phyloP scores from a whole-genome alignment of 2,888 invertebrate genomes.

The Apoda limacodes region DNA sequence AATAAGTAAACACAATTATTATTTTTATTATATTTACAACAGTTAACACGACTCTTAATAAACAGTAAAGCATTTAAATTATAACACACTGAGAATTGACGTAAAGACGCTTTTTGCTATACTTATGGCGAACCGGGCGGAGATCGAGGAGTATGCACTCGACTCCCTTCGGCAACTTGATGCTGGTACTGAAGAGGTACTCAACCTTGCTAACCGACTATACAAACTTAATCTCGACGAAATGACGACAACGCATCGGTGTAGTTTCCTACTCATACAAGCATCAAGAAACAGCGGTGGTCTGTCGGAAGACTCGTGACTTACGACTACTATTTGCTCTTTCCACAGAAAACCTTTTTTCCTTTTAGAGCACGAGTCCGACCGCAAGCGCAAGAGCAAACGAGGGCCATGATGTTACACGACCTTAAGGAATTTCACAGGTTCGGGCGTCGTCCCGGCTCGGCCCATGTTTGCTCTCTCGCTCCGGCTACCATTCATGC shows the following conservation, averaged over 20 bases:
- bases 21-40: constrained; percentile 65
- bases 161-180: constrained; percentile 12
- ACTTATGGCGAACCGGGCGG: constrained; percentile 42
- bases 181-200: constrained; percentile 13
- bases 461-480: constrained; percentile 62
- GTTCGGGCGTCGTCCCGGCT: constrained; percentile 50
- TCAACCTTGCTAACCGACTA: constrained; percentile 4
- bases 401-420: constrained; percentile 63
- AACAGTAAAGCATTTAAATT: constrained; percentile 66
- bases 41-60: constrained; percentile 58
- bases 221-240: constrained; percentile 5
- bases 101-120: constrained; percentile 64
- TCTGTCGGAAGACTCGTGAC: constrained; percentile 60
- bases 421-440: constrained; percentile 67
- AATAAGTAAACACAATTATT: constrained; percentile 62
- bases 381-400: constrained; percentile 59
- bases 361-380: constrained; percentile 63
- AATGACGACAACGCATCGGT: constrained; percentile 16
- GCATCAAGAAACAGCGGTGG: constrained; percentile 52
- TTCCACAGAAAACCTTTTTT: constrained; percentile 62
- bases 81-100: constrained; percentile 70
- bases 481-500: constrained; percentile 64
- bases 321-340: constrained; percentile 58
- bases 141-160: constrained; percentile 1
- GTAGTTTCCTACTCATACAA: constrained; percentile 21